Percentiles rank a stretch among this genome's conserved stretches.
phyloP scores from a whole-genome alignment of 2,888 invertebrate genomes.

The Deroplatys truncata region DNA sequence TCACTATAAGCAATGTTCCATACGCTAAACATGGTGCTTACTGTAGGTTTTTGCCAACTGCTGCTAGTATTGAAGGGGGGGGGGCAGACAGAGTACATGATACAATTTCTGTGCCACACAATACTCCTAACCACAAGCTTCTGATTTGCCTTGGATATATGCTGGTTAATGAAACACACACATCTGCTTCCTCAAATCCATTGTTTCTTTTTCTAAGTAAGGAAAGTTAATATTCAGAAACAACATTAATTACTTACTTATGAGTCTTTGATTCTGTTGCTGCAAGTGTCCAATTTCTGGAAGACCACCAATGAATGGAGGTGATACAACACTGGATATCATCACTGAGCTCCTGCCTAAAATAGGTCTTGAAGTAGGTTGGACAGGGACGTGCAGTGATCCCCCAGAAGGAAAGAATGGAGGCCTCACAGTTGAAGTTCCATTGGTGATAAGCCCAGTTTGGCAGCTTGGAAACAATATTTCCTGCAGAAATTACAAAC shows the following conservation, averaged over 20 bases:
- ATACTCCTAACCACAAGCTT: too few species aligned
- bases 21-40: too few species aligned
- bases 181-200: too few species aligned
- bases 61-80: too few species aligned
- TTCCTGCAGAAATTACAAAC: not conserved
- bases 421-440: not conserved
- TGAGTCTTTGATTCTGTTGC: slow-evolving; percentile 25
- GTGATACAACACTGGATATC: not conserved
- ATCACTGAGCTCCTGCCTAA: slow-evolving; percentile 7
- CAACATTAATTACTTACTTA: slow-evolving; percentile 9
- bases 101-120: too few species aligned
- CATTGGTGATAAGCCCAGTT: not conserved
- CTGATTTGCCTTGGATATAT: too few species aligned
- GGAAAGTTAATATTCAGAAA: too few species aligned
- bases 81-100: too few species aligned
- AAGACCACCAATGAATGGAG: not conserved
- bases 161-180: too few species aligned
- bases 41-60: too few species aligned
- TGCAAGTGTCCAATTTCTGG: slow-evolving; percentile 12
- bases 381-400: not conserved
- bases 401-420: not conserved
- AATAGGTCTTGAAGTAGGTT: slow-evolving; percentile 5
- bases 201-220: too few species aligned
- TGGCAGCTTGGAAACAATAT: not conserved
- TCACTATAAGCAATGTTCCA: too few species aligned